Percentiles rank a stretch among this genome's conserved stretches.
Conservation (phyloP, 1,140 invertebrate species). For the Drosophila ogumai region DNA sequence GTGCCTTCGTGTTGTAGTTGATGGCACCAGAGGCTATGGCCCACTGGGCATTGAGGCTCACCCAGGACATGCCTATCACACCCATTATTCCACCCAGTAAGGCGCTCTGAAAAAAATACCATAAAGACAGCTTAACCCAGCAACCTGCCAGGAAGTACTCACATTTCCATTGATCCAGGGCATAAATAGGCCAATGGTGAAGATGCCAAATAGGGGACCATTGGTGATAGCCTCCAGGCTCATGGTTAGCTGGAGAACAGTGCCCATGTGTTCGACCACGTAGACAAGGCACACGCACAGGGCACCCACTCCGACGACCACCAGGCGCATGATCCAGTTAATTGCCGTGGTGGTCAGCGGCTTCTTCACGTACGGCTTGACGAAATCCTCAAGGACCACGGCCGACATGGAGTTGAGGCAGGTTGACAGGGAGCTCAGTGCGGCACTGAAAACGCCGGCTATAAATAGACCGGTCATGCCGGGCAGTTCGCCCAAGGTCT, state of each 20-base stretch:
- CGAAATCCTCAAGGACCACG: slow-evolving; percentile 89
- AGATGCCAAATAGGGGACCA: slow-evolving; percentile 91
- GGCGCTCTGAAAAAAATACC: slow-evolving; percentile 88
- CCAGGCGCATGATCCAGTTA: slow-evolving; percentile 87
- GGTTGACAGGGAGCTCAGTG: slow-evolving; percentile 91
- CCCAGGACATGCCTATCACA: slow-evolving; percentile 90
- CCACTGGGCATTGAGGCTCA: slow-evolving; percentile 92
- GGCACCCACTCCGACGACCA: slow-evolving; percentile 86
- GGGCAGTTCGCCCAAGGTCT: slow-evolving; percentile 87
- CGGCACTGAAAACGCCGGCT: slow-evolving; percentile 89
- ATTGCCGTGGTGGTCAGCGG: slow-evolving; percentile 85
- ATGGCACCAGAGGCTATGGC: slow-evolving; percentile 88
- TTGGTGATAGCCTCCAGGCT: slow-evolving; percentile 88
- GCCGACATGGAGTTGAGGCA: slow-evolving; percentile 93
- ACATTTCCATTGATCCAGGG: slow-evolving; percentile 89
- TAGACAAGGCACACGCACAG: slow-evolving; percentile 86
- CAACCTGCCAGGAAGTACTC: slow-evolving; percentile 35
- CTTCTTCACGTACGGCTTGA: slow-evolving; percentile 85
- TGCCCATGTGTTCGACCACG: slow-evolving; percentile 87
- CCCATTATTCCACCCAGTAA: slow-evolving; percentile 89
- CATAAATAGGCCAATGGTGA: slow-evolving; percentile 90
- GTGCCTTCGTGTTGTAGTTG: slow-evolving; percentile 88
- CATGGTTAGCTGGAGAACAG: slow-evolving; percentile 84
- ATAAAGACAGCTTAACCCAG: too few species aligned
- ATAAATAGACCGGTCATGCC: slow-evolving; percentile 89